phyloP scores from a whole-genome alignment of 2,113 vertebrate species.

The Petroica traversi region DNA sequence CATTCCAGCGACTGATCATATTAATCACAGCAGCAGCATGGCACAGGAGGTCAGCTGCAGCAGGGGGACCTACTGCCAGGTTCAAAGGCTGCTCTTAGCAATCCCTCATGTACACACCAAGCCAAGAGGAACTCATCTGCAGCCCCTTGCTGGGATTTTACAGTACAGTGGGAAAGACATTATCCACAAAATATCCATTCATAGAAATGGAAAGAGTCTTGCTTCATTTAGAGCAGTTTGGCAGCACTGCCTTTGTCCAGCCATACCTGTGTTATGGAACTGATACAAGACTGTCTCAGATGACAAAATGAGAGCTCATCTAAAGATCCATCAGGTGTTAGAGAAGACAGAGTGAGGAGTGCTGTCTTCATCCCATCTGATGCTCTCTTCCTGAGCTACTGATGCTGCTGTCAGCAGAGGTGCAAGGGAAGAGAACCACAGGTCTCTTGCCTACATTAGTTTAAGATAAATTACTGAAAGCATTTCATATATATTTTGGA shows the following conservation, averaged over 20 bases:
- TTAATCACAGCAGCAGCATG: background rate
- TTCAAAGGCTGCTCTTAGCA: background rate
- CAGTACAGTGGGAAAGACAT: background rate
- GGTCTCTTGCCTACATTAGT: background rate
- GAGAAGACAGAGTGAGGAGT: background rate
- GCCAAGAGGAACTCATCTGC: background rate
- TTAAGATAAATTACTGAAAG: background rate
- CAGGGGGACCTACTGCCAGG: background rate
- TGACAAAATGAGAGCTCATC: background rate
- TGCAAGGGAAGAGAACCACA: background rate
- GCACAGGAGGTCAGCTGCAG: background rate
- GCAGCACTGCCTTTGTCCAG: background rate
- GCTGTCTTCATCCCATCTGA: background rate
- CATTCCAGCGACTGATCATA: background rate
- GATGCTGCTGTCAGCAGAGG: background rate
- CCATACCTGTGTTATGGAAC: rapidly evolving
- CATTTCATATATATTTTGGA: background rate
- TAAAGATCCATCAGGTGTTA: background rate
- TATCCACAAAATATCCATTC: background rate
- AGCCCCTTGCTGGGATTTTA: background rate
- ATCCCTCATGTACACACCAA: background rate
- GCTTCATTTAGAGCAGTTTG: background rate
- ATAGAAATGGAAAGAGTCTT: background rate
- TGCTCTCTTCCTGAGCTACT: background rate
- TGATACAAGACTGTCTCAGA: background rate